Percentiles rank a stretch among this genome's conserved stretches.
Evolutionary conservation across 2,888 invertebrate genomes (phyloP).

Genomic region (Cylindroiulus punctatus): DNA sequence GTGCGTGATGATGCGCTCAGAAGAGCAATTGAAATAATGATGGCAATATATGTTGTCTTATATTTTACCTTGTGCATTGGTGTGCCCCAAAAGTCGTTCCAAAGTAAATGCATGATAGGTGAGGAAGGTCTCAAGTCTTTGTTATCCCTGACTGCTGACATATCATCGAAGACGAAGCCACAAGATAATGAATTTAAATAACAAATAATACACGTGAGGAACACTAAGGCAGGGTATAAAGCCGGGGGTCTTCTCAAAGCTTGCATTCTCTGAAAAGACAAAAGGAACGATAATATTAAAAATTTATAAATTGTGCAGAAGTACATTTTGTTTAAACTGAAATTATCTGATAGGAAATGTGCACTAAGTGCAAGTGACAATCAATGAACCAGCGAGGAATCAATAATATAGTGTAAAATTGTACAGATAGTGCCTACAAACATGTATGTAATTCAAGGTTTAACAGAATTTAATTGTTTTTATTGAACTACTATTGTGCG

Average conservation of each 20-base stretch:
- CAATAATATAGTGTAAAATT: too few species aligned
- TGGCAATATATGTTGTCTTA: neutral
- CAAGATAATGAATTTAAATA: slow-evolving; percentile 93
- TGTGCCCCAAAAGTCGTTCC: slow-evolving; percentile 99
- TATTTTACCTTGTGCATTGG: slow-evolving; percentile 94
- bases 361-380: too few species aligned
- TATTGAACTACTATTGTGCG: too few species aligned
- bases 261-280: slow-evolving; percentile 51
- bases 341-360: too few species aligned
- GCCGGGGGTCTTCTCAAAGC: slow-evolving; percentile 7
- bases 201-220: slow-evolving; percentile 59
- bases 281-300: neutral
- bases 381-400: too few species aligned
- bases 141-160: slow-evolving; percentile 96
- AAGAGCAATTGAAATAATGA: too few species aligned
- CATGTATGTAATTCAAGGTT: too few species aligned
- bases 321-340: too few species aligned
- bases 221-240: slow-evolving; percentile 55
- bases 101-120: slow-evolving; percentile 87
- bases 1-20: too few species aligned
- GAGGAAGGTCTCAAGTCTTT: slow-evolving; percentile 92
- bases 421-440: too few species aligned
- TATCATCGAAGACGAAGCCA: slow-evolving; percentile 96
- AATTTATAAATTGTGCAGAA: too few species aligned
- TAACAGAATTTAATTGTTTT: too few species aligned